Conservation (phyloP, 2,888 invertebrate species). For the Malacosoma neustria region DNA sequence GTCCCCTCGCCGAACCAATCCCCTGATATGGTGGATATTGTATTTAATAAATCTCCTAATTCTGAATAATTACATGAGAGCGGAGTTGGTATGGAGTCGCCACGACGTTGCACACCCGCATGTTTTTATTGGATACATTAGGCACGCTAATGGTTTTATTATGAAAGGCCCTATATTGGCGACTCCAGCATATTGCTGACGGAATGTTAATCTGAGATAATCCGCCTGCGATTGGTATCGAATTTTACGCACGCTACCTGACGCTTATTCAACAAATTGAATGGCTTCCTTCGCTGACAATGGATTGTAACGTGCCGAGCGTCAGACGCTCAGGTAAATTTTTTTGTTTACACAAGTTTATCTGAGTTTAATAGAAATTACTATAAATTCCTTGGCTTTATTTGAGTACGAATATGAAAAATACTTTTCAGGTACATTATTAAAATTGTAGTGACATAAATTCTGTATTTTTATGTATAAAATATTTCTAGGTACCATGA, state of each 20-base stretch:
- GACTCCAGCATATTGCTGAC: constrained; percentile 30
- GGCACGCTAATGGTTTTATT: constrained; percentile 40
- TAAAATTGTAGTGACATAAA: too few species aligned
- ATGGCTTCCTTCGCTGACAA: constrained; percentile 57
- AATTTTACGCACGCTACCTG: constrained; percentile 69
- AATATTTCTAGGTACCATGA: too few species aligned
- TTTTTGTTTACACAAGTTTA: background rate
- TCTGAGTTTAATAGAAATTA: background rate
- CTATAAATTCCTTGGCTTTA: background rate
- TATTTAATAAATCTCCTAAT: constrained; percentile 37
- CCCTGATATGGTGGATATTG: constrained; percentile 28
- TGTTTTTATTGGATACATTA: constrained; percentile 67
- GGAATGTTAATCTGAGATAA: constrained; percentile 71
- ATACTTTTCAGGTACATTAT: too few species aligned
- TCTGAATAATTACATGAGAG: constrained; percentile 56
- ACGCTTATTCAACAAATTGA: constrained; percentile 51
- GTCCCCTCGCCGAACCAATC: constrained; percentile 8
- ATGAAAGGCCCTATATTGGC: constrained; percentile 41
- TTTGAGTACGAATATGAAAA: background rate
- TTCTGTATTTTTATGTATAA: too few species aligned
- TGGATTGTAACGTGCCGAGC: constrained; percentile 30
- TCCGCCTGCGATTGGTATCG: constrained; percentile 49
- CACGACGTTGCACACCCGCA: constrained; percentile 52
- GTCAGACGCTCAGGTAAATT: constrained; percentile 45
- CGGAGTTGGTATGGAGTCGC: constrained; percentile 25